phyloP scores from a whole-genome alignment of 2,888 invertebrate genomes.

The Molorchus minor region DNA sequence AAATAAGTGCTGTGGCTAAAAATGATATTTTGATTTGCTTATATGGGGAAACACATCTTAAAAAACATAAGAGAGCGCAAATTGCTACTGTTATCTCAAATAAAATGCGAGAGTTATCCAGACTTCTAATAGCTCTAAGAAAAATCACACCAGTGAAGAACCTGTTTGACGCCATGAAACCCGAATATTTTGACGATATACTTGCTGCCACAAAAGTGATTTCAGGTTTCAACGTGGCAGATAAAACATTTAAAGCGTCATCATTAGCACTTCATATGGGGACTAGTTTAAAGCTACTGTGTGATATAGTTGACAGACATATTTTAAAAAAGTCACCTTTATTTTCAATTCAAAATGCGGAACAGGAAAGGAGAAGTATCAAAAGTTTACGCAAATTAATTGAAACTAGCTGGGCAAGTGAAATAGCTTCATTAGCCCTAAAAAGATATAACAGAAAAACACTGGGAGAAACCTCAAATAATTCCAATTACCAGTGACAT shows the following conservation, averaged over 20 bases:
- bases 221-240: slow-evolving; percentile 14
- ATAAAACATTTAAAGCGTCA: slow-evolving; percentile 15
- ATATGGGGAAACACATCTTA: slow-evolving; percentile 7
- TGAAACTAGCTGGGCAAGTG: slow-evolving; percentile 10
- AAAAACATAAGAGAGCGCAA: slow-evolving; percentile 16
- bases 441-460: slow-evolving; percentile 20
- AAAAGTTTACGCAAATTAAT: slow-evolving; percentile 15
- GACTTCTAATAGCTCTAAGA: slow-evolving; percentile 9
- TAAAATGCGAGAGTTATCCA: slow-evolving; percentile 17
- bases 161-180: slow-evolving; percentile 16
- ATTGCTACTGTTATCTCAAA: slow-evolving; percentile 5
- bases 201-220: slow-evolving; percentile 29
- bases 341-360: slow-evolving; percentile 7
- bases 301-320: slow-evolving; percentile 11
- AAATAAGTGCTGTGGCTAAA: slow-evolving; percentile 14
- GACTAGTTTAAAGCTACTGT: slow-evolving; percentile 17
- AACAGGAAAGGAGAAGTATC: slow-evolving; percentile 10
- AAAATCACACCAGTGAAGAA: slow-evolving; percentile 2
- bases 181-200: slow-evolving; percentile 31
- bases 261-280: slow-evolving; percentile 25
- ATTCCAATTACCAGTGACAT: slow-evolving; percentile 18
- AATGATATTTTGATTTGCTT: slow-evolving; percentile 12
- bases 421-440: slow-evolving; percentile 16
- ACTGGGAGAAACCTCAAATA: slow-evolving; percentile 20
- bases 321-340: neutral